Base-by-base conservation (phyloP, 2,797 vertebrate species). In the Paguma larvata region DNA sequence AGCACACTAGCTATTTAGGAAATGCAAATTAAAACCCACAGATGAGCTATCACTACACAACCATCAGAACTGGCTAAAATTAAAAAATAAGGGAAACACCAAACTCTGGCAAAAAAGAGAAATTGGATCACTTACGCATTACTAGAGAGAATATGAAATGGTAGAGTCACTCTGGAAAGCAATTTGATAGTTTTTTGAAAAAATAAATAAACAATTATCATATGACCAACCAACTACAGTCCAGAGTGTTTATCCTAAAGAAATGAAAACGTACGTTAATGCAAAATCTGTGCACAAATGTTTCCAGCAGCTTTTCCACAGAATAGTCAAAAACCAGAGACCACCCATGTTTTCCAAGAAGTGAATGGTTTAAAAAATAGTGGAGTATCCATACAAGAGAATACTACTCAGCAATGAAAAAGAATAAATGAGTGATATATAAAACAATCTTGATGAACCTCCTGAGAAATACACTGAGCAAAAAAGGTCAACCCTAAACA, bases 121-220 rank as follows among this genome's bases (percentile, higher is more conserved):
- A 82, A 63, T 0, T 53, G 8, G 27, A 41, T 67, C 65, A 41
- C 18, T 75, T 11, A 6, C 19, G 18, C 67, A 59, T 38, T 65
- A 62, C 3, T 21, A 30, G 38, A 44, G 21, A 23, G 38, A 53
- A 85, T 41, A 6, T 11, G 44, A 75, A 73, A 77, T 65, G 62
- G 34, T 34, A 78, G 6, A 82, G 21, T 34, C 46, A 91, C 46
- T 65, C 48, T 80, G 68, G 32, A 80, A 65, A 86, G 86, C 21
- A 93, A 3, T 68, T 48, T 63, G 78, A 56, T 19, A 75, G 16
- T 85, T 94, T 59, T 23, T 79, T 89, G 15, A 80, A 85, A 93
- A 95, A 53, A 53, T 63, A 93, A 94, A 62, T 34, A 95, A 80
- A 48, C 56, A 85, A 75, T 21, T 95, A 68, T 27, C n/a, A 84